Conservation (phyloP, 2,888 invertebrate species). For the Lordiphosa fenestrarum region DNA sequence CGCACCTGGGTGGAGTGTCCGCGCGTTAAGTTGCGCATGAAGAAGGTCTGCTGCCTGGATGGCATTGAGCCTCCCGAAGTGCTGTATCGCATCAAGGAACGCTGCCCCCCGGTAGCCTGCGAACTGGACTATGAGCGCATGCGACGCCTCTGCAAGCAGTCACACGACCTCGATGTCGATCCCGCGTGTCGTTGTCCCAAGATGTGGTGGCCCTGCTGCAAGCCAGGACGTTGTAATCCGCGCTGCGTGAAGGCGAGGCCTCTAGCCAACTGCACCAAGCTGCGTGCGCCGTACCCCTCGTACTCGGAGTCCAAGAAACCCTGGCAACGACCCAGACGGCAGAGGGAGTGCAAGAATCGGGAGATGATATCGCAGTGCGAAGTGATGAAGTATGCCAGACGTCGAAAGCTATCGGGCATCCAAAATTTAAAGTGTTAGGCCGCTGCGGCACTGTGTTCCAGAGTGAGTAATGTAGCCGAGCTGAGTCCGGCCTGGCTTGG, state of each 20-base stretch:
- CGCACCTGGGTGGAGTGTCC: constrained; percentile 72
- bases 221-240: constrained; percentile 19
- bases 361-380: not conserved
- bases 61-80: constrained; percentile 48
- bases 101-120: constrained; percentile 23
- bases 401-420: not conserved
- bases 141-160: constrained; percentile 19
- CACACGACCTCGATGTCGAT: not conserved
- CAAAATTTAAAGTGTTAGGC: no score
- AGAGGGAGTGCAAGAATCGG: constrained; percentile 5
- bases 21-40: constrained; percentile 22
- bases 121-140: constrained; percentile 25
- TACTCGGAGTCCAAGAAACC: constrained; percentile 44
- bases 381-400: not conserved
- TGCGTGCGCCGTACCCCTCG: constrained; percentile 40
- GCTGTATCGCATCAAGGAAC: constrained; percentile 15
- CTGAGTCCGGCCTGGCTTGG: no score
- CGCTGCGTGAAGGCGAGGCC: constrained; percentile 8
- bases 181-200: constrained; percentile 21
- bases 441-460: no score
- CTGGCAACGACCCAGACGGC: not conserved
- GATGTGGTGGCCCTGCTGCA: constrained; percentile 47
- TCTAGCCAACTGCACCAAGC: constrained; percentile 20
- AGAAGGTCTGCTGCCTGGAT: constrained; percentile 49
- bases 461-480: no score